Percentiles rank a stretch among this genome's conserved stretches.
Conservation (phyloP, 2,888 invertebrate genomes). For the Tinea pellionella region DNA sequence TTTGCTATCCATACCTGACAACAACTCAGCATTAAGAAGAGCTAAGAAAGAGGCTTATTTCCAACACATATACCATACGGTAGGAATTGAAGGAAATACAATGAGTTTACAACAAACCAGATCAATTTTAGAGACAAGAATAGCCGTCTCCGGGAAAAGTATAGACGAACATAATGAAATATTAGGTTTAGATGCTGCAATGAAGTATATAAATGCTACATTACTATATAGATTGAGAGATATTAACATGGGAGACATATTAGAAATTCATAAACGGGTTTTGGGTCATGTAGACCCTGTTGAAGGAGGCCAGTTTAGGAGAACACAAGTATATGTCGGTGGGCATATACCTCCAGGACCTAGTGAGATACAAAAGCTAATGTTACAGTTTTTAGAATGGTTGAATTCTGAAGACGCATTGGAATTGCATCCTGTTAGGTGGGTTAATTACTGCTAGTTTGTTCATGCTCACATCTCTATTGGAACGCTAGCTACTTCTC, state of each 20-base stretch:
- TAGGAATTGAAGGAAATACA: conserved; percentile 97
- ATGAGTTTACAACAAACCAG: conserved; percentile 93
- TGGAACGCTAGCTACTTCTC: too few species aligned
- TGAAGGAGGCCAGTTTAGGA: conserved; percentile 88
- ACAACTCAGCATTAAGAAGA: conserved; percentile 81
- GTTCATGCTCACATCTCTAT: too few species aligned
- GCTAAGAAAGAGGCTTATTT: conserved; percentile 96
- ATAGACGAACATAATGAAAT: conserved; percentile 98
- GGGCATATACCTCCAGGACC: conserved; percentile 95
- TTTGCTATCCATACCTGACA: conserved; percentile 83
- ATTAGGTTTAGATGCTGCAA: conserved; percentile 91
- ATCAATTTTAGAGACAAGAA: conserved; percentile 87
- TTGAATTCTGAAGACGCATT: conserved; percentile 88
- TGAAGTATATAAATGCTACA: conserved; percentile 91
- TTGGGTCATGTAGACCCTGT: conserved; percentile 95
- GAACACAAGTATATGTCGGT: conserved; percentile 93
- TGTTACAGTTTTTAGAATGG: conserved; percentile 93
- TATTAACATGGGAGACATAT: conserved; percentile 85
- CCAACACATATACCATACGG: conserved; percentile 95
- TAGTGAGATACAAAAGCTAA: conserved; percentile 80
- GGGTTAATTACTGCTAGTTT: conserved; percentile 15
- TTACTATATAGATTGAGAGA: conserved; percentile 81
- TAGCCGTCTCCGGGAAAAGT: conserved; percentile 86
- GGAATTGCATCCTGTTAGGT: conserved; percentile 88
- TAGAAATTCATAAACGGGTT: conserved; percentile 92